These are phyloP conservation scores for Eudasyphora cyanicolor DNA, from an alignment of 2,888 invertebrate genomes.

Conservation along the genomic window DNA sequence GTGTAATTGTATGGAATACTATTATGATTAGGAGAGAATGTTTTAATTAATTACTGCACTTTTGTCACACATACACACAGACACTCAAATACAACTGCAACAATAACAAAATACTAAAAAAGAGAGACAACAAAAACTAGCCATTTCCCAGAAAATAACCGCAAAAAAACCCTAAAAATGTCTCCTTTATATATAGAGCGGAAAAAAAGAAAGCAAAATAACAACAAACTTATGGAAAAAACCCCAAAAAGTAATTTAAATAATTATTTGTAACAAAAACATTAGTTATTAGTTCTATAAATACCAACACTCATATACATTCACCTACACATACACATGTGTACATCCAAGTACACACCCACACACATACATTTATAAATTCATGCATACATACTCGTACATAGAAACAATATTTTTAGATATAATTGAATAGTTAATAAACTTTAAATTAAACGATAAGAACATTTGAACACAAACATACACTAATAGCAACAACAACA, in stretches of 20 bases:
- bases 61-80: too few species aligned
- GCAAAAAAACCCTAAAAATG: not conserved
- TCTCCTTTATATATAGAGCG: not conserved
- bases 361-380: too few species aligned
- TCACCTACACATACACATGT: not conserved
- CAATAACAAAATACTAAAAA: not conserved
- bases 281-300: conserved; percentile 24
- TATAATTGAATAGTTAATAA: conserved; percentile 33
- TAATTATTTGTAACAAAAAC: conserved; percentile 32
- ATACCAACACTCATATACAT: not conserved
- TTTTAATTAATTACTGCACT: conserved; percentile 31
- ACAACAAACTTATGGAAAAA: not conserved
- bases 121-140: not conserved
- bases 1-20: conserved; percentile 2
- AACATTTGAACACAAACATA: not conserved
- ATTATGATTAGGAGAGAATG: conserved; percentile 23
- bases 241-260: conserved; percentile 21
- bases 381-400: not conserved
- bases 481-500: not conserved
- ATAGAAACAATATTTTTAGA: not conserved
- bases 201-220: not conserved
- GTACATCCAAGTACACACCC: not conserved
- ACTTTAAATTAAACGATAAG: conserved; percentile 16
- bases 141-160: not conserved
- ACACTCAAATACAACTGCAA: conserved; percentile 18